Percentiles rank a stretch among this genome's conserved stretches.
These are phyloP conservation scores for Alfaro cultratus DNA, from an alignment of 2,797 vertebrate species.

Conservation along the genomic window DNA sequence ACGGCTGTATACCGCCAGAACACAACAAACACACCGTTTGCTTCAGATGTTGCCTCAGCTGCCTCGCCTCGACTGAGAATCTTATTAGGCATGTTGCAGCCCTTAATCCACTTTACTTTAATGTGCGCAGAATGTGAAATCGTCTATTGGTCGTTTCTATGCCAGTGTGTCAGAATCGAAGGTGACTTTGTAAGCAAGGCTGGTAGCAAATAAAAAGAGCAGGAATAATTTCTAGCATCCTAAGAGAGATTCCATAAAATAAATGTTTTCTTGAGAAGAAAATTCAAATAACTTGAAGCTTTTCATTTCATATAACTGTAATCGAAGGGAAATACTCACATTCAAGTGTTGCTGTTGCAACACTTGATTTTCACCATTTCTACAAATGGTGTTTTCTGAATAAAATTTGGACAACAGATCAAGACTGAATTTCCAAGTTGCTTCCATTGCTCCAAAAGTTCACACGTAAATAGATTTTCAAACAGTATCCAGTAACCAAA, in stretches of 20 bases:
- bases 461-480: not conserved
- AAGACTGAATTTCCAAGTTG: not conserved
- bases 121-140: conserved; percentile 60
- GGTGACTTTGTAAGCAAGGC: not conserved
- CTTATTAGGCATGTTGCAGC: conserved; percentile 39
- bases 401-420: not conserved
- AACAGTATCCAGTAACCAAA: not conserved
- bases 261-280: not conserved
- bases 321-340: not conserved
- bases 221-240: not conserved
- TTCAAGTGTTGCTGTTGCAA: not conserved
- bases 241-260: not conserved
- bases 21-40: conserved; percentile 61
- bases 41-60: conserved; percentile 59
- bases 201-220: not conserved
- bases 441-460: not conserved
- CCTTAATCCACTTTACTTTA: conserved; percentile 52
- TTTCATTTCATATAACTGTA: not conserved
- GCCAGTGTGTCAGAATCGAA: conserved; percentile 1
- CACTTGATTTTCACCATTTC: too few species aligned
- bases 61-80: conserved; percentile 22
- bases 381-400: not conserved
- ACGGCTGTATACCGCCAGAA: conserved; percentile 35
- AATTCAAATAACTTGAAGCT: not conserved
- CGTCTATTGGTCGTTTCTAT: conserved; percentile 30